These are phyloP conservation scores for Philereme transversata DNA, from an alignment of 2,888 invertebrate genomes.

Conservation along the genomic window DNA sequence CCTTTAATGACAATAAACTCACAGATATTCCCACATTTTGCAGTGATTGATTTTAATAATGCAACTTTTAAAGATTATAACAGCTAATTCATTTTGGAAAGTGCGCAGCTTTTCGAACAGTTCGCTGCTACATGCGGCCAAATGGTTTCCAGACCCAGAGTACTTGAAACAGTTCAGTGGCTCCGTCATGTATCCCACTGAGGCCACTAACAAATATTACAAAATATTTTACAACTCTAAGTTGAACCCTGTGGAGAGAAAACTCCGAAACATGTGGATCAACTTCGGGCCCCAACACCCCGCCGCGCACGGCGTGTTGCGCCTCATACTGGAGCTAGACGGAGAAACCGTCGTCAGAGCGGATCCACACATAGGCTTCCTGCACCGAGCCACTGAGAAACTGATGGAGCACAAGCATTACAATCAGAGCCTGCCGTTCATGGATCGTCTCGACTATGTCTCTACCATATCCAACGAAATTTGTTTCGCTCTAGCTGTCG, in stretches of 20 bases:
- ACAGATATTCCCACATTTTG: slow-evolving; percentile 1
- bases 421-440: slow-evolving; percentile 91
- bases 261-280: slow-evolving; percentile 86
- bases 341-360: slow-evolving; percentile 91
- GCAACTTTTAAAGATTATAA: slow-evolving; percentile 16
- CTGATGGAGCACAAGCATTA: slow-evolving; percentile 95
- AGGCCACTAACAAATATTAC: slow-evolving; percentile 63
- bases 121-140: slow-evolving; percentile 47
- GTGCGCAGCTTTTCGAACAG: slow-evolving; percentile 47
- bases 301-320: slow-evolving; percentile 94
- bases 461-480: slow-evolving; percentile 94
- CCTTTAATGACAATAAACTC: background rate
- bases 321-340: slow-evolving; percentile 91
- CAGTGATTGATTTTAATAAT: slow-evolving; percentile 12
- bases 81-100: slow-evolving; percentile 12
- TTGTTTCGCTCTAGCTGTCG: slow-evolving; percentile 90
- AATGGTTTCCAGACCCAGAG: slow-evolving; percentile 88
- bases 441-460: slow-evolving; percentile 95
- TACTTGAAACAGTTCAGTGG: slow-evolving; percentile 82
- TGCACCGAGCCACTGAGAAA: slow-evolving; percentile 96
- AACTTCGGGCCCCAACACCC: slow-evolving; percentile 97
- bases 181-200: slow-evolving; percentile 83
- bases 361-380: slow-evolving; percentile 93
- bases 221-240: slow-evolving; percentile 63
- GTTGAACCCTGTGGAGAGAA: slow-evolving; percentile 79